Evolutionary conservation across 2,888 invertebrate genomes (phyloP).

Genomic region (Myopa testacea): DNA sequence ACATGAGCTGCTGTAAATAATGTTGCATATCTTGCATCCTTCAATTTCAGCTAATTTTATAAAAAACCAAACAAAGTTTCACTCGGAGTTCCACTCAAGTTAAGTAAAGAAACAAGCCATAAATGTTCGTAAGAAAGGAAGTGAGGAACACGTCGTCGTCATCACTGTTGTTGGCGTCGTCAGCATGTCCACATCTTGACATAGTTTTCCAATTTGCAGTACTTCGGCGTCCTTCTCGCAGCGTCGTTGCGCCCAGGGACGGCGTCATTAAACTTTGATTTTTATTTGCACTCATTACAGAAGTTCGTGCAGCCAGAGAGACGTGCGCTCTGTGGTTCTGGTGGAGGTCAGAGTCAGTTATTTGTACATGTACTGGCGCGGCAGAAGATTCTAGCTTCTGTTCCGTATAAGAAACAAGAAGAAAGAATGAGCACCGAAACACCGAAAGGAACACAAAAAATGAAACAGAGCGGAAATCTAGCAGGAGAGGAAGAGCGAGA

Average conservation of each 20-base stretch:
- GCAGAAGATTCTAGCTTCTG: not conserved
- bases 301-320: not conserved
- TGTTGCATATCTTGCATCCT: too few species aligned
- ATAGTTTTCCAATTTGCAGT: constrained; percentile 5
- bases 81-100: not conserved
- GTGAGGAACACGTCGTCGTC: not conserved
- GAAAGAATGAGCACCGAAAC: not conserved
- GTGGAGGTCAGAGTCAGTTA: not conserved
- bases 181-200: constrained; percentile 2
- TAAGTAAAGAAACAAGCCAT: not conserved
- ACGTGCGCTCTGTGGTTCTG: too few species aligned
- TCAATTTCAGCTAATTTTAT: too few species aligned
- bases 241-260: constrained; percentile 6
- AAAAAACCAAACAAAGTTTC: not conserved
- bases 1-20: too few species aligned
- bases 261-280: constrained; percentile 33
- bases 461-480: not conserved
- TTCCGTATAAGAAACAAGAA: too few species aligned
- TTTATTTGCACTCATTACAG: constrained; percentile 26
- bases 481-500: too few species aligned
- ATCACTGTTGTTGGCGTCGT: too few species aligned
- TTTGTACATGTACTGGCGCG: not conserved
- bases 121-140: not conserved
- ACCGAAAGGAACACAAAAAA: not conserved
- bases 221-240: not conserved